Evolutionary conservation across 2,888 invertebrate species (phyloP).

Genomic region (Zygothrica quintamaculata): DNA sequence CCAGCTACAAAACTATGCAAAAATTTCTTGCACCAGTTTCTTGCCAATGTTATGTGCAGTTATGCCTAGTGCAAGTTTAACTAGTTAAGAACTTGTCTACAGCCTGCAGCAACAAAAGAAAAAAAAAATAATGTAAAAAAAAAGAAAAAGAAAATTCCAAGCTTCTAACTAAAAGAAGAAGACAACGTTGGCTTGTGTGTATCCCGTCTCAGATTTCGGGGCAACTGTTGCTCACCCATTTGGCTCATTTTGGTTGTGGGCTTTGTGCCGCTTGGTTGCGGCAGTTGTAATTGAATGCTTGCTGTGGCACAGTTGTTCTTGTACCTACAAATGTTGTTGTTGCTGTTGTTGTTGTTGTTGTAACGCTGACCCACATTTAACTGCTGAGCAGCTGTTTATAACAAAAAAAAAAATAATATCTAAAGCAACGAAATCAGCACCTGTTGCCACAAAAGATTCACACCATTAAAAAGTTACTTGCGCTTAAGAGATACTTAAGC

Average conservation of each 20-base stretch:
- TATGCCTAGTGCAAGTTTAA: conserved; percentile 9
- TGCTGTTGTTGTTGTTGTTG: conserved; percentile 18
- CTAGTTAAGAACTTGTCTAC: conserved; percentile 38
- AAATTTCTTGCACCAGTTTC: conserved; percentile 29
- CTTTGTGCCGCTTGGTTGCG: conserved; percentile 67
- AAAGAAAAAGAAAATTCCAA: conserved; percentile 1
- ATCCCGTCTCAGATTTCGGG: conserved; percentile 49
- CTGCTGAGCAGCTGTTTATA: conserved; percentile 26
- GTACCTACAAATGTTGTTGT: conserved; percentile 14
- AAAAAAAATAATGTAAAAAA: conserved; percentile 3
- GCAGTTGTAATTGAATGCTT: conserved; percentile 59
- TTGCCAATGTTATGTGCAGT: conserved; percentile 4
- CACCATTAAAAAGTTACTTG: conserved; percentile 1
- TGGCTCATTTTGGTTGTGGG: conserved; percentile 47
- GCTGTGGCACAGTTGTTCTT: conserved; percentile 54
- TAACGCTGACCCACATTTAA: conserved; percentile 50
- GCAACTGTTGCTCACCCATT: conserved; percentile 43
- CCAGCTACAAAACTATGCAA: conserved; percentile 15
- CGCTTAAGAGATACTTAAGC: neutral
- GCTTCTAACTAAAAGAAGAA: conserved; percentile 8
- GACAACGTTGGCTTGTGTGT: no score
- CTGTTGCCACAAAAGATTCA: conserved; percentile 51
- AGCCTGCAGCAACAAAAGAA: conserved; percentile 29
- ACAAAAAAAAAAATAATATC: no score
- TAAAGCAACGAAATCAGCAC: conserved; percentile 48